Conservation (phyloP, 2,797 vertebrate species). For the Kryptopterus vitreolus region DNA sequence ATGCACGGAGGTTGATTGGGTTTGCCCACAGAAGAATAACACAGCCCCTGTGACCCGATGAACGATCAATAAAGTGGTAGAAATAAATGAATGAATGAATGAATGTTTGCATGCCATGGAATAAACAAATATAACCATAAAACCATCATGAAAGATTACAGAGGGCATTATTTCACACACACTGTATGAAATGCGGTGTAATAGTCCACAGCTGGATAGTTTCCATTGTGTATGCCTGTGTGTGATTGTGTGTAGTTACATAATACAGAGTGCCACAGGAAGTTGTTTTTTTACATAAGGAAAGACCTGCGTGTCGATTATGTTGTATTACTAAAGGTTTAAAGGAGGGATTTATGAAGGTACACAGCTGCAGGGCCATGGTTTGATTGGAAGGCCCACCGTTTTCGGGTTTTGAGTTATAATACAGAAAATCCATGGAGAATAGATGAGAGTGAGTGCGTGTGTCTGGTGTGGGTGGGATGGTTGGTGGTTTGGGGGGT, state of each 20-base stretch:
- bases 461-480: too few relatives aligned
- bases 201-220: not conserved
- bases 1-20: too few relatives aligned
- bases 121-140: too few relatives aligned
- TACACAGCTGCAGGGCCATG: conserved; percentile 18
- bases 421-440: not conserved
- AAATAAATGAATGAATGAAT: too few relatives aligned
- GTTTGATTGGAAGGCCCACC: not conserved
- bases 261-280: conserved; percentile 7
- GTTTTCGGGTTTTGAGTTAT: not conserved
- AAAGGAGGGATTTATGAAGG: not conserved
- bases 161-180: too few relatives aligned
- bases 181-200: not conserved
- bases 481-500: too few relatives aligned
- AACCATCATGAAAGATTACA: too few relatives aligned
- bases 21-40: too few relatives aligned
- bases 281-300: too few relatives aligned
- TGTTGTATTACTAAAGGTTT: conserved; percentile 36
- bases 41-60: too few relatives aligned
- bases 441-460: not conserved
- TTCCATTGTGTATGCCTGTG: not conserved
- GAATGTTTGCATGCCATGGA: too few relatives aligned
- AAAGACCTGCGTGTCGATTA: not conserved
- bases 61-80: too few relatives aligned
- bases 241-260: not conserved